Percentiles rank a stretch among this genome's conserved stretches.
These are phyloP conservation scores for Eilema caniola DNA, from an alignment of 2,888 invertebrate species.

Conservation along the genomic window DNA sequence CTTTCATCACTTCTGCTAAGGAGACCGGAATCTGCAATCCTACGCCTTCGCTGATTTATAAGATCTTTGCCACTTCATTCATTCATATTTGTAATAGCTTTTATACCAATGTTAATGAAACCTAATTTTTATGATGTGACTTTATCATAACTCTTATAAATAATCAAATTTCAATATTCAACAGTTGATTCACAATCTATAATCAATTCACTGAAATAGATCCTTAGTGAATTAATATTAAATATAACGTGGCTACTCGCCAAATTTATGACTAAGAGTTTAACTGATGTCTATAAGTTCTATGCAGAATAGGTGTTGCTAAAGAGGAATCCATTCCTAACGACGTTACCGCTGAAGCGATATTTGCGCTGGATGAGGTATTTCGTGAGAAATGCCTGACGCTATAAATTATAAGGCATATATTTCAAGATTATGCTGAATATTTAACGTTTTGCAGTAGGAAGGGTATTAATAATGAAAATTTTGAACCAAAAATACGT, in stretches of 20 bases:
- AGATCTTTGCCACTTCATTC: too few species aligned
- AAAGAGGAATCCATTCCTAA: conserved; percentile 21
- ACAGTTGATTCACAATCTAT: not conserved
- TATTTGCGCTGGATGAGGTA: not conserved
- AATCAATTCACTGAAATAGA: not conserved
- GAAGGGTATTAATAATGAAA: not conserved
- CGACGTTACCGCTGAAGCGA: conserved; percentile 3
- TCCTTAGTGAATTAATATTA: not conserved
- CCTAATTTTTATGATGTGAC: too few species aligned
- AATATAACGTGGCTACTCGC: not conserved
- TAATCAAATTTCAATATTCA: too few species aligned
- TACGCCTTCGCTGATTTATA: not conserved
- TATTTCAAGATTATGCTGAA: conserved; percentile 7
- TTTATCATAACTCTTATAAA: too few species aligned
- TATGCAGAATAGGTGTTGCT: conserved; percentile 1
- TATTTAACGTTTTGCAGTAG: conserved; percentile 7
- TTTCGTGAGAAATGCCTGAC: conserved; percentile 23
- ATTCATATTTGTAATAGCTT: not conserved
- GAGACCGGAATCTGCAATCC: not conserved
- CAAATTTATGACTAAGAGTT: conserved; percentile 8
- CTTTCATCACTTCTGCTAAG: not conserved
- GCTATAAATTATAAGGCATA: conserved; percentile 19
- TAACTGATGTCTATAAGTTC: not conserved
- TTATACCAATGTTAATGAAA: too few species aligned
- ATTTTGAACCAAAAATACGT: not conserved